Evolutionary conservation across 2,888 invertebrate genomes (phyloP), one percentile per base, ranked within the genome.

Genomic region (Coecobrya sp.): DNA sequence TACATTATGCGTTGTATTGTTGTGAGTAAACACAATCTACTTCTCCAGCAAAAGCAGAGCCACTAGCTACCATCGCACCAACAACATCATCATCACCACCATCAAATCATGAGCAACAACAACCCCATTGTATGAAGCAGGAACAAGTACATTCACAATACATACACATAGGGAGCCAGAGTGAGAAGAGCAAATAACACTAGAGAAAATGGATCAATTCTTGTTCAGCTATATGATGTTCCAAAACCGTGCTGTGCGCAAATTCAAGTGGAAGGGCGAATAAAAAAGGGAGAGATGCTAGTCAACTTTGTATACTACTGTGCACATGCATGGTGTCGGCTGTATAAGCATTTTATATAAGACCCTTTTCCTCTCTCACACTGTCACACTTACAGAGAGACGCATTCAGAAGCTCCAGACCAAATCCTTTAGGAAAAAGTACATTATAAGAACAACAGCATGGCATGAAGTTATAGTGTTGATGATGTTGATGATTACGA

Each of bases 231-330:
- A 73, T 36, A 36, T 85, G 79, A 13, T 68, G 22, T 79, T 82
- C 89, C 85, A 76, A 42, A 5, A 19, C 19, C 27, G 1, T 36
- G 36, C 81, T 59, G 90, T 90, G 90, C 90, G 90, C 90, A 90
- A 90, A 86, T 90, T 90, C 90, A 90, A 90, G 90, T 90, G 90
- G 90, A 90, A 90, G 86, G 90, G 86, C 76, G 85, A 90, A 82
- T 27, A 59, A 27, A 55, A 27, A 81, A 82, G 81, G 36, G 30
- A 36, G 30, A 36, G 68, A 52, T n/a, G 52, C 42, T 13, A 55
- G 52, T 25, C n/a, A 22, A 25, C 10, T 36, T n/a, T 62, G 59
- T 42, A 13, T 45, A 22, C 45, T 5, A 16, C 10, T 55, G 82
- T 76, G 59, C 27, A 52, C 22, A 36, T 36, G 36, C 36, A n/a